Conservation (phyloP, 2,113 vertebrate genomes). For the Girardinichthys multiradiatus region DNA sequence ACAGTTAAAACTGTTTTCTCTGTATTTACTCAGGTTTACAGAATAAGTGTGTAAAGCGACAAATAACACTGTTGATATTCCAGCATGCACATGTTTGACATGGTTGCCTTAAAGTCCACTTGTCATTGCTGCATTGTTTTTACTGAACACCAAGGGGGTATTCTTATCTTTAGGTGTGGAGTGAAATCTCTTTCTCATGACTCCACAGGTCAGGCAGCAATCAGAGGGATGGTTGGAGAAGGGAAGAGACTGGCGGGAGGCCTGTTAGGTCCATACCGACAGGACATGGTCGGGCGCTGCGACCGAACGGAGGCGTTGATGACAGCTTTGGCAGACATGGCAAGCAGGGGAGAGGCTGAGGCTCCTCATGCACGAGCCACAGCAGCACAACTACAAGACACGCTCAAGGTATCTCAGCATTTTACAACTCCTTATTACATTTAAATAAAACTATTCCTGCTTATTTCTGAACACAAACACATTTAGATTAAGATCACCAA, state of each 20-base stretch:
- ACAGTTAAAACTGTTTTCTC: neutral
- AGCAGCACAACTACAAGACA: constrained; percentile 92
- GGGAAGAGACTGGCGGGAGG: constrained; percentile 91
- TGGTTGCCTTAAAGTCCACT: too few relatives aligned
- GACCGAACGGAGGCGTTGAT: constrained; percentile 92
- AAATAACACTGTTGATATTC: neutral
- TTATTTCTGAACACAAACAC: neutral
- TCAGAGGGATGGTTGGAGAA: constrained; percentile 95
- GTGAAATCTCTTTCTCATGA: constrained; percentile 12
- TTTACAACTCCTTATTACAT: neutral
- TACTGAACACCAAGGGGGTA: neutral
- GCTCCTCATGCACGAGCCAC: constrained; percentile 89
- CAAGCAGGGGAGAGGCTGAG: constrained; percentile 90
- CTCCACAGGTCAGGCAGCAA: constrained; percentile 91
- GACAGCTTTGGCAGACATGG: constrained; percentile 89
- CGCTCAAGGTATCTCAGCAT: constrained; percentile 86
- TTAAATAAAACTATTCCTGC: neutral
- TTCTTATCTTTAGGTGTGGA: neutral
- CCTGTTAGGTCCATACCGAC: constrained; percentile 92
- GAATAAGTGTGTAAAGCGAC: neutral
- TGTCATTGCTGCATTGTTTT: neutral
- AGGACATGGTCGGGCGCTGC: constrained; percentile 92
- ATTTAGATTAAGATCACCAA: neutral
- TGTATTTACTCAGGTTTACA: neutral
- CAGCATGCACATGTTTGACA: too few relatives aligned